phyloP scores from a whole-genome alignment of 1,140 invertebrate genomes.

The Platyscapa corneri region DNA sequence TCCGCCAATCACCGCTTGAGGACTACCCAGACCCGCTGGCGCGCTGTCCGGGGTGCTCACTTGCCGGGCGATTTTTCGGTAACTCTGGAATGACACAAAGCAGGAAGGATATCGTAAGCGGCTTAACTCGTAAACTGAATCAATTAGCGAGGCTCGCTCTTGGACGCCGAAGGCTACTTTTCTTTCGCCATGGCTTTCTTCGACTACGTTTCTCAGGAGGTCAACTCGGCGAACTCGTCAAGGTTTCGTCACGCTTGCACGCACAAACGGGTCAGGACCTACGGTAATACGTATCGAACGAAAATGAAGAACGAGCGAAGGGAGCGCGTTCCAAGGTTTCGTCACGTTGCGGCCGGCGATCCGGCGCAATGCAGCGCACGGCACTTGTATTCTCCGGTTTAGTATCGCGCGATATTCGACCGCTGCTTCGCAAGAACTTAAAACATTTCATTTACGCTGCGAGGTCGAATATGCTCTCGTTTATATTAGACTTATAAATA shows the following conservation, averaged over 20 bases:
- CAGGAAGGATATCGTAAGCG: not conserved
- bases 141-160: too few relatives aligned
- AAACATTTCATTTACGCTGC: conserved; percentile 24
- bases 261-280: not conserved
- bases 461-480: conserved; percentile 39
- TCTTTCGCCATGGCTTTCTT: too few relatives aligned
- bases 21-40: conserved; percentile 71
- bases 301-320: not conserved
- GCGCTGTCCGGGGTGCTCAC: conserved; percentile 72
- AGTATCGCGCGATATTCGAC: not conserved
- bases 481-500: conserved; percentile 50
- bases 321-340: not conserved
- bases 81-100: conserved; percentile 66
- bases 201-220: too few relatives aligned
- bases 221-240: too few relatives aligned
- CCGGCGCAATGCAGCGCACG: not conserved
- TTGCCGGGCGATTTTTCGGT: conserved; percentile 72
- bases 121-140: too few relatives aligned
- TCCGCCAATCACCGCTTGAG: conserved; percentile 70
- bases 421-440: not conserved
- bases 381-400: not conserved
- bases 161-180: too few relatives aligned
- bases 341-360: not conserved
- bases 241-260: not conserved
- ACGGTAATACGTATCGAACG: not conserved